Evolutionary conservation across 2,113 vertebrate genomes (phyloP), one percentile per base, ranked within the genome.

Genomic region (Coreoperca whiteheadi): DNA sequence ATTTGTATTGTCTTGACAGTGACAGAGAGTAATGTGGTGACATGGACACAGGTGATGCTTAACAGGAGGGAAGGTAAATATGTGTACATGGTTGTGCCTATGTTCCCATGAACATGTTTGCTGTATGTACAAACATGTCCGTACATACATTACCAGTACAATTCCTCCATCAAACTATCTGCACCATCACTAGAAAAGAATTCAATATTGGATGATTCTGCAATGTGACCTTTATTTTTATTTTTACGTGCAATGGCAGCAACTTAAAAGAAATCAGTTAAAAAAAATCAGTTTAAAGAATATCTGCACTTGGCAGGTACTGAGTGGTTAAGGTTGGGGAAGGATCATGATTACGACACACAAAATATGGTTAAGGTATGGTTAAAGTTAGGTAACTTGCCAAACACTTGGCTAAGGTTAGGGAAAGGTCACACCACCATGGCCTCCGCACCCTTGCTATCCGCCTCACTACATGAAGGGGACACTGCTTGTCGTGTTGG

Each of bases 1-100:
- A 37, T 37, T 43, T 65, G 8, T 37, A 20, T 57, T 66, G 43
- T 70, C 14, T 10, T 4, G 21, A 25, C 16, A 66, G 18, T 57
- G 65, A 50, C 57, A 74, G 53, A 53, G 20, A 83, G 57, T 63
- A 77, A 71, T 56, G 78, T 64, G 48, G 77, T 34, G 20, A 64
- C 68, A 54, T 18, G 46, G 20, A 71, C 43, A 9, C 46, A 30
- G 21, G 46, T 15, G 14, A 48, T 34, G 74, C 15, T 60, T 12
- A 39, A 70, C 56, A 53, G 21, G 14, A 65, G n/a, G 34, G 46
- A 51, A 23, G 23, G 71, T 53, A 4, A 28, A 66, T 25, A 41
- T 50, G 63, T 32, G 18, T 21, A 28, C n/a, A 2, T 1, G 25
- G 37, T 60, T 41, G 25, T 46, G 39, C 39, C 3, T n/a, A 3